Base-by-base conservation (phyloP, 2,888 invertebrate genomes). In the Ichneumoninae sp. region DNA sequence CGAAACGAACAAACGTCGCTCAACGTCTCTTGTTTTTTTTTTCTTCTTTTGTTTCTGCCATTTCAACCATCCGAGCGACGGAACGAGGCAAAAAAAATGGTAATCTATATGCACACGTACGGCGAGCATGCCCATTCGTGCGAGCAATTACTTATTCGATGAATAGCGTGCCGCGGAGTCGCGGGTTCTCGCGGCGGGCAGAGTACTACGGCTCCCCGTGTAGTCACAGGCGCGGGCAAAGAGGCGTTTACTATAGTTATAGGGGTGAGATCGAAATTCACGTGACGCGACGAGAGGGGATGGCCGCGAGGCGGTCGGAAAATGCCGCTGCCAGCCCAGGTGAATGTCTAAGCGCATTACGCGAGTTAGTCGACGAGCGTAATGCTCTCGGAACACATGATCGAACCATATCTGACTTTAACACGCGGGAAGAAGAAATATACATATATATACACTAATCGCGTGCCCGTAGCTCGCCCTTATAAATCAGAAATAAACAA, bases 261-360 rank as follows among this genome's bases (percentile, higher is more conserved):
- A 81, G 75, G 79, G 73, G 83, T 73, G 83, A 52, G 74, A 86
- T 86, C 85, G 83, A 86, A 86, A 86, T 83, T 85, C 66, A 82
- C 81, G 84, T 68, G 84, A 86, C 63, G 44, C 78, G 44, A 52
- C 71, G 44, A 52, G 82, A 54, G 68, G 84, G 71, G 69, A 74
- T 63, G 36, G 65, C 60, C 52, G 76, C 30, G 74, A 66, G 69
- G 66, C 36, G 68, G 66, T 69, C 30, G 82, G 81, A 84, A 82
- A 82, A 82, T 75, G 33, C 78, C 70, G 78, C 66, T 66, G 78
- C 54, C 44, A 50, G 65, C 19, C 30, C 66, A 33, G 69, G 73
- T 74, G 77, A 74, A 81, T 33, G 57, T 66, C 70, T 33, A 50
- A 74, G 69, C 84, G 84, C 78, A 85, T 82, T 82, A 75, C 75